Percentiles rank a stretch among this genome's conserved stretches.
Conservation (phyloP, 2,113 vertebrate species). For the Myotis brandtii region DNA sequence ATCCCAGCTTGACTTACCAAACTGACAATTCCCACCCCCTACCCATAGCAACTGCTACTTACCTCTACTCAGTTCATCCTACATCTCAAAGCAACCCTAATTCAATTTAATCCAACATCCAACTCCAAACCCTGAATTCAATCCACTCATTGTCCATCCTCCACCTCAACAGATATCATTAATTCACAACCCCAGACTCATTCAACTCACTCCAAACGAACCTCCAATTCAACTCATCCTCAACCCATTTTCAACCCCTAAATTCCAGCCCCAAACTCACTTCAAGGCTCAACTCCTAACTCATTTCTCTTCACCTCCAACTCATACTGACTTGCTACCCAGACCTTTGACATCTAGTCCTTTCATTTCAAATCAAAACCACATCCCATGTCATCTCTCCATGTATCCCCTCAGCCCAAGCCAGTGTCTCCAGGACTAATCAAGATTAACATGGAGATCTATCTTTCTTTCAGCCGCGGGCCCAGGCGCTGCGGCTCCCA, state of each 20-base stretch:
- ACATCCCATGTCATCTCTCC: background rate
- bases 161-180: background rate
- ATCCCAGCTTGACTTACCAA: background rate
- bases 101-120: background rate
- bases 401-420: background rate
- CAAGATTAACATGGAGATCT: background rate
- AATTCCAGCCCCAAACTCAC: background rate
- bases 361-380: background rate
- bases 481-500: fast-evolving
- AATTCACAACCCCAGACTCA: background rate
- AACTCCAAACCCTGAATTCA: background rate
- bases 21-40: background rate
- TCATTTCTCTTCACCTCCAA: background rate
- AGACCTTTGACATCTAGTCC: background rate
- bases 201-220: background rate
- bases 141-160: background rate
- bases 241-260: background rate
- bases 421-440: background rate
- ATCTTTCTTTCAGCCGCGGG: fast-evolving
- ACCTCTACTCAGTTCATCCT: background rate
- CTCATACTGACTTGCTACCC: background rate
- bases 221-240: background rate
- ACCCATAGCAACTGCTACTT: background rate
- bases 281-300: background rate
- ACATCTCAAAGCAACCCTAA: background rate